Percentiles rank a stretch among this genome's conserved stretches.
Conservation (phyloP, 2,113 vertebrate species). For the Podarcis cretensis region DNA sequence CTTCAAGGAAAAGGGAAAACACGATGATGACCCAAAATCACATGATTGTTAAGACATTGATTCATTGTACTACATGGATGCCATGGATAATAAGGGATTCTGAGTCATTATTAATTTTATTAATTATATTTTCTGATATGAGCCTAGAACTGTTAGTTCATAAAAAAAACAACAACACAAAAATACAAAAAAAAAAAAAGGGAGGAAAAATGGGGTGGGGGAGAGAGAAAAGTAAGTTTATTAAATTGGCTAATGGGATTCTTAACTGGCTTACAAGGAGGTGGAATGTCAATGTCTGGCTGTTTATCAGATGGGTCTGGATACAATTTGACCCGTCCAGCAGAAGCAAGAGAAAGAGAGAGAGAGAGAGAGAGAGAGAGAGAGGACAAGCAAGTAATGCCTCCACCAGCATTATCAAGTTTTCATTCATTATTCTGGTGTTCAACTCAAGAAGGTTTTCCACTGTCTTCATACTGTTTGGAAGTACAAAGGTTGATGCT, state of each 20-base stretch:
- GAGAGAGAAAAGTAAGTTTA: slow-evolving; percentile 25
- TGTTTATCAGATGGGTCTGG: slow-evolving; percentile 35
- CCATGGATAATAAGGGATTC: slow-evolving; percentile 76
- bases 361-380: neutral
- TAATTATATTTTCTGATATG: slow-evolving; percentile 81
- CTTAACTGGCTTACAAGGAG: slow-evolving; percentile 64
- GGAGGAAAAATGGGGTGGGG: slow-evolving; percentile 38
- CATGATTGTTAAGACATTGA: slow-evolving; percentile 41
- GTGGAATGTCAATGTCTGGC: slow-evolving; percentile 35
- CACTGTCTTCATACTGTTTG: slow-evolving; percentile 50
- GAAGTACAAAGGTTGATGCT: slow-evolving; percentile 50
- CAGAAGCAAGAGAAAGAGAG: neutral
- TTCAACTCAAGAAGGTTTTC: slow-evolving; percentile 40
- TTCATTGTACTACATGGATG: slow-evolving; percentile 69
- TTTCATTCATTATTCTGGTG: slow-evolving; percentile 45
- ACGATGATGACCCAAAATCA: slow-evolving; percentile 50
- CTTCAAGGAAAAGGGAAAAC: slow-evolving; percentile 15
- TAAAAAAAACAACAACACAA: slow-evolving; percentile 63
- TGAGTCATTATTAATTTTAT: slow-evolving; percentile 78
- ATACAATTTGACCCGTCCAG: slow-evolving; percentile 21
- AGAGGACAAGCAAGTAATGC: slow-evolving; percentile 54
- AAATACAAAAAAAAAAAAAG: slow-evolving; percentile 51
- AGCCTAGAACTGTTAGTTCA: slow-evolving; percentile 77
- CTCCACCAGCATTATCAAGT: slow-evolving; percentile 60
- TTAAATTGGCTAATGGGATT: slow-evolving; percentile 40